A percentile compares a stretch with the other conserved stretches of the same genome.
Evolutionary conservation across 2,888 invertebrate species (phyloP).

Genomic region (Acrobasis suavella): DNA sequence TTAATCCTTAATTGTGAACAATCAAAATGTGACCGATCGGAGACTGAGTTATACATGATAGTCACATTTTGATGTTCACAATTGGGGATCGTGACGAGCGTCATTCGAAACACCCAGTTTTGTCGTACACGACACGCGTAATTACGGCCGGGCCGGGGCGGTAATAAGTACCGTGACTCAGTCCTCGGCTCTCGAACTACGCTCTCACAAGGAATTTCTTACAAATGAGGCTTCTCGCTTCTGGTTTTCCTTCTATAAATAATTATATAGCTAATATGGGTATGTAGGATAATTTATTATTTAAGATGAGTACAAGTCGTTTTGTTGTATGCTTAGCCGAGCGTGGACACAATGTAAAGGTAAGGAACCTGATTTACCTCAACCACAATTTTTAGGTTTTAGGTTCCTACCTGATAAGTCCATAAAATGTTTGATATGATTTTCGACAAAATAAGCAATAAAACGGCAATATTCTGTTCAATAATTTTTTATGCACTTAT

Average conservation of each 20-base stretch:
- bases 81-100: conserved; percentile 15
- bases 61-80: not conserved
- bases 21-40: too few species aligned
- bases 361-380: too few species aligned
- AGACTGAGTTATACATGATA: too few species aligned
- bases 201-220: conserved; percentile 18
- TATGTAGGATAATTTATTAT: conserved; percentile 4
- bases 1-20: too few species aligned
- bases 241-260: conserved; percentile 16
- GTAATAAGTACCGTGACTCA: conserved; percentile 21
- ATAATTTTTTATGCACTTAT: too few species aligned
- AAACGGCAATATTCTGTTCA: too few species aligned
- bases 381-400: too few species aligned
- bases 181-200: conserved; percentile 10
- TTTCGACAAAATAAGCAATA: too few species aligned
- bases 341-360: too few species aligned
- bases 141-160: conserved; percentile 5
- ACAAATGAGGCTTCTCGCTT: conserved; percentile 11
- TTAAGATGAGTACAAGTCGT: not conserved
- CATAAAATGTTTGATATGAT: too few species aligned
- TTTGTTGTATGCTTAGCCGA: not conserved
- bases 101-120: conserved; percentile 20
- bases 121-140: conserved; percentile 9
- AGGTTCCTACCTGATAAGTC: too few species aligned
- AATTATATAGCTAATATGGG: conserved; percentile 5